phyloP scores from a whole-genome alignment of 2,797 vertebrate species.

The Etheostoma perlongum region DNA sequence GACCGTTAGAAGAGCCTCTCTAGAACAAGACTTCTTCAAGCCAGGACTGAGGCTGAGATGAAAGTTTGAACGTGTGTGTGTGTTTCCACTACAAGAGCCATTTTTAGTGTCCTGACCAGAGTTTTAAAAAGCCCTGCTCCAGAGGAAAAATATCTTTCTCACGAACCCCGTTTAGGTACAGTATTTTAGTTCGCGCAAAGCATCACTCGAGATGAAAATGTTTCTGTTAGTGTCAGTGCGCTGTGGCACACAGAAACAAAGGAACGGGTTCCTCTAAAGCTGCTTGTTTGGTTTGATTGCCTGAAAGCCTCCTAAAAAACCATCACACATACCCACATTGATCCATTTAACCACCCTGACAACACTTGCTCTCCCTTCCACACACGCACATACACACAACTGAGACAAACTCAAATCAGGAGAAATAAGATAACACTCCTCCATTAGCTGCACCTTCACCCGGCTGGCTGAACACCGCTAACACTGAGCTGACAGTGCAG shows the following conservation, averaged over 20 bases:
- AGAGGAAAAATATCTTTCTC: slow-evolving; percentile 22
- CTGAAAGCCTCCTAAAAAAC: slow-evolving; percentile 68
- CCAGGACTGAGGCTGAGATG: slow-evolving; percentile 16
- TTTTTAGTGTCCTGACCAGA: background rate
- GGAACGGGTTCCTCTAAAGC: slow-evolving; percentile 62
- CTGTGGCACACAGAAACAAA: slow-evolving; percentile 33
- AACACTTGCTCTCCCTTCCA: slow-evolving; percentile 37
- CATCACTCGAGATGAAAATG: slow-evolving; percentile 46
- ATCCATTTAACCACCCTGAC: slow-evolving; percentile 63
- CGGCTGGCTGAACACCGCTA: slow-evolving; percentile 45
- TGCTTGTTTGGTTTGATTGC: slow-evolving; percentile 76
- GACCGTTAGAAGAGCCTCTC: slow-evolving; percentile 19
- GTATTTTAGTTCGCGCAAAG: slow-evolving; percentile 41
- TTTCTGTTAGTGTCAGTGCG: slow-evolving; percentile 41
- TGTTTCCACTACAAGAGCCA: background rate
- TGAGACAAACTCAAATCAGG: slow-evolving; percentile 46
- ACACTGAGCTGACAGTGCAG: slow-evolving; percentile 40
- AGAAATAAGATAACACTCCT: slow-evolving; percentile 58
- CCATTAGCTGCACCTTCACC: slow-evolving; percentile 60
- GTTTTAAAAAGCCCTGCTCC: slow-evolving; percentile 28
- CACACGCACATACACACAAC: slow-evolving; percentile 10
- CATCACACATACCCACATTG: slow-evolving; percentile 54
- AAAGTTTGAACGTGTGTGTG: slow-evolving; percentile 3
- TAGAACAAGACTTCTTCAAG: slow-evolving; percentile 8
- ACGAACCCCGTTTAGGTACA: slow-evolving; percentile 30